Evolutionary conservation across 1,140 invertebrate species (phyloP), one percentile per base, ranked within the genome.

Genomic region (Drosophila pectinifera): DNA sequence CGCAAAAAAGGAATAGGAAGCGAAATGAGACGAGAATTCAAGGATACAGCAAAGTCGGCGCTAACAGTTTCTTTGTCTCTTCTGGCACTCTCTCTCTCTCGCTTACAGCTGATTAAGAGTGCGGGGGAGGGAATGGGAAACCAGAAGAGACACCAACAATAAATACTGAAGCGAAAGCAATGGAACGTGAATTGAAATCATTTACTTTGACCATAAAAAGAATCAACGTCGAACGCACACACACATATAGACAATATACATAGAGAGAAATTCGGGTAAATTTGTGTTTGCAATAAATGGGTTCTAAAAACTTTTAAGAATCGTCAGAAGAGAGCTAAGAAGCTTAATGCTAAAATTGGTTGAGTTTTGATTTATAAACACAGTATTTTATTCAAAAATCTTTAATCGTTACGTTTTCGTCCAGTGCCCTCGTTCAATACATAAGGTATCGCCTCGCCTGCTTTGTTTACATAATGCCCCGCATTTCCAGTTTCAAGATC

Each of bases 101-200:
- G 61, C 49, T 54, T 69, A 83, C 80, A 86, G 82, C 82, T 86
- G 82, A 88, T 86, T 86, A 53, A 68, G 56, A 49, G 42, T 16
- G 34, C 5, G 56, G 43, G 41, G 64, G 59, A 13, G 78, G 62
- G 51, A 20, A 41, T 38, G 43, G 13, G 14, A 59, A 63, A 55
- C 57, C 65, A 80, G 31, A 67, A 41, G 62, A 46, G 41, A 42
- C 70, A 63, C 42, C 55, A 69, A 59, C 26, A 51, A 62, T 75
- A 57, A 62, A 72, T 57, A 61, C 43, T 48, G 41, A 76, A 61
- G 58, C 20, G 39, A 43, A 79, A 48, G 63, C 45, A 78, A 64
- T 76, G 61, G 64, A 80, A 86, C 74, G 74, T 76, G 65, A 86
- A 86, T 80, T 80, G 54, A 85, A 85, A 85, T 80, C 73, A 80